Percentiles rank a stretch among this genome's conserved stretches.
These are phyloP conservation scores for Macrophya annulata DNA, from an alignment of 2,888 invertebrate species.

Conservation along the genomic window DNA sequence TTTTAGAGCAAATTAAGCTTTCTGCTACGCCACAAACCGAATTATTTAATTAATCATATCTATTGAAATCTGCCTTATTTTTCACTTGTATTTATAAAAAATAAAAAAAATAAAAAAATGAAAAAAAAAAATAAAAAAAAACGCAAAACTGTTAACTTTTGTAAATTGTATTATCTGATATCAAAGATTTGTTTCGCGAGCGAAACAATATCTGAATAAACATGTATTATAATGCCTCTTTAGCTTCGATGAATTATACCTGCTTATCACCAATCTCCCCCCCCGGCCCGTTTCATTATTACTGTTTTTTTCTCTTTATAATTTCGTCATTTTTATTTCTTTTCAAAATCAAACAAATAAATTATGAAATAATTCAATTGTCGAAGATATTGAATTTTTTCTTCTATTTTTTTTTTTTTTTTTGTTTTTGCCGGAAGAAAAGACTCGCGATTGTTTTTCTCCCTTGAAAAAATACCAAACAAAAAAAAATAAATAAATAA, in stretches of 20 bases:
- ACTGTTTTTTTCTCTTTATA: neutral
- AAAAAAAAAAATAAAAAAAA: too few relatives aligned
- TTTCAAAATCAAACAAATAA: too few relatives aligned
- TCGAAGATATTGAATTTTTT: too few relatives aligned
- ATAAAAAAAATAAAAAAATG: too few relatives aligned
- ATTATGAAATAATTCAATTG: too few relatives aligned
- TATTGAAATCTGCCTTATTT: constrained; percentile 2
- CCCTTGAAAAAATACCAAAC: too few relatives aligned
- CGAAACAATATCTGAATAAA: constrained; percentile 22
- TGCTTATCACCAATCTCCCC: too few relatives aligned
- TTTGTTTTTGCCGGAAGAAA: too few relatives aligned
- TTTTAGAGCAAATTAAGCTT: neutral
- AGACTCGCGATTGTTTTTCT: too few relatives aligned
- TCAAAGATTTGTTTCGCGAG: neutral
- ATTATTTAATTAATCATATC: constrained; percentile 14
- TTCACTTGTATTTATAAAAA: constrained; percentile 21
- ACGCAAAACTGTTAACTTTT: constrained; percentile 13
- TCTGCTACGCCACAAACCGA: neutral
- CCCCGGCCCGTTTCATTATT: neutral
- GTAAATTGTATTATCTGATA: constrained; percentile 34
- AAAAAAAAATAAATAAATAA: too few relatives aligned
- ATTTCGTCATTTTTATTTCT: too few relatives aligned
- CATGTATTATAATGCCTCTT: constrained; percentile 27
- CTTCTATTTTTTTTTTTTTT: too few relatives aligned
- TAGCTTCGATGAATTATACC: neutral